These are phyloP conservation scores for Peucedramus taeniatus DNA, from an alignment of 2,113 vertebrate genomes.

Conservation along the genomic window DNA sequence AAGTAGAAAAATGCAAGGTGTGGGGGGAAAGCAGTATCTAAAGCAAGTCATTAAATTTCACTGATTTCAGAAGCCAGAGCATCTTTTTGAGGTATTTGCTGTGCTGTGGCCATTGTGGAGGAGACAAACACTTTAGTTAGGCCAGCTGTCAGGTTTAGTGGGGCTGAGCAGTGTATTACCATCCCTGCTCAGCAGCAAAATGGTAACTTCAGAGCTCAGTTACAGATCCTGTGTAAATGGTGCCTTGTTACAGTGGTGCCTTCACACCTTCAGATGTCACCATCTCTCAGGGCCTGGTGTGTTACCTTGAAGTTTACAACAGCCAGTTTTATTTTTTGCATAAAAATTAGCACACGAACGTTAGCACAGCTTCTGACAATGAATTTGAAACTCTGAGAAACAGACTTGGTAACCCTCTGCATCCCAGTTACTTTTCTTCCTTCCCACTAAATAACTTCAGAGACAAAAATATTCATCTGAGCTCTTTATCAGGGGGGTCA, in stretches of 20 bases:
- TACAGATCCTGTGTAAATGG: not conserved
- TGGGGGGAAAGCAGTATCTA: not conserved
- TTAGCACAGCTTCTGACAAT: not conserved
- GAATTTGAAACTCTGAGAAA: not conserved
- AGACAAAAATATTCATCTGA: not conserved
- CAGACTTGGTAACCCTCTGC: not conserved
- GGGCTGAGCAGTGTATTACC: not conserved
- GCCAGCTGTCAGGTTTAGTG: not conserved
- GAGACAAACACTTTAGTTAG: not conserved
- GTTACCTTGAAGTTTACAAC: not conserved
- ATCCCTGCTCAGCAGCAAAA: not conserved
- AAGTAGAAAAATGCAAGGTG: not conserved
- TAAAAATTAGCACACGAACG: not conserved
- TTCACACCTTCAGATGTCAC: not conserved
- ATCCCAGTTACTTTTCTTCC: not conserved
- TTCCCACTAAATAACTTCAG: not conserved
- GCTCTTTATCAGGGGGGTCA: not conserved
- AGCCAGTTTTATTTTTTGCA: not conserved
- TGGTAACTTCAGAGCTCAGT: not conserved
- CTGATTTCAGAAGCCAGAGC: not conserved
- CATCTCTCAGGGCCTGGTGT: not conserved
- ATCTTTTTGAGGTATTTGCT: not conserved
- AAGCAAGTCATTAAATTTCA: not conserved
- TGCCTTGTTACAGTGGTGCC: not conserved
- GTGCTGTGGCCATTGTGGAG: not conserved